Base-by-base conservation (phyloP, 2,797 vertebrate species). In the Apodemus agrarius region DNA sequence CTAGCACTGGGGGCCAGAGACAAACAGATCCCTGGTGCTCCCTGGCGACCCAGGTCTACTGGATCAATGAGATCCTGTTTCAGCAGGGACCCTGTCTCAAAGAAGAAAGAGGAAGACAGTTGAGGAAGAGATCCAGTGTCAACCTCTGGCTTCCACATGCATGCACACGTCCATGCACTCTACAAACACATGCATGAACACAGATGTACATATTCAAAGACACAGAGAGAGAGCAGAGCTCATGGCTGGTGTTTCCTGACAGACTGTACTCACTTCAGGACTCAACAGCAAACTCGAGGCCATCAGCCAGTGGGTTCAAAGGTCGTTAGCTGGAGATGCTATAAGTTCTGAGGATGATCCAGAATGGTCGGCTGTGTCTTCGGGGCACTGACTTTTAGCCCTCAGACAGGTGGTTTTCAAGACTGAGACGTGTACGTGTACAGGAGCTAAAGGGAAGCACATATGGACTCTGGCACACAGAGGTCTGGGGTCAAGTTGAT, bases 251-350 rank as follows among this genome's bases (percentile, higher is more conserved):
- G 52, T 31, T 57, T 67, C 92, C 78, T 49, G 34, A 40, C 14
- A 13, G 34, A 21, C 54, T 21, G 10, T 37, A 7, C 37, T 63
- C 59, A 37, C 13, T 49, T 89, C 46, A 4, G 8, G 31, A 72
- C 72, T 40, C 52, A 12, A 61, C 29, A 78, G 74, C 67, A 85
- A 54, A 59, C 59, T 72, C 1, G 0, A 63, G 29, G 43, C 26
- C 24, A 0, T 31, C 46, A 8, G 34, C 1, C 29, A 59, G 31
- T 31, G 37, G 24, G 9, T 19, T 17, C 63, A 16, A n/a, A 87
- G 79, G 2, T 16, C 26, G 34, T 4, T 0, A 14, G 5, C 37
- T 9, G 1, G 16, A 10, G 61, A 34, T 1, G 1, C 52, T 2
- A 2, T 63, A 22, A 83, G 29, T n/a, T n/a, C 63, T 52, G 40